Base-by-base conservation (phyloP, 2,888 invertebrate genomes). In the Ennomos fuscantarius region DNA sequence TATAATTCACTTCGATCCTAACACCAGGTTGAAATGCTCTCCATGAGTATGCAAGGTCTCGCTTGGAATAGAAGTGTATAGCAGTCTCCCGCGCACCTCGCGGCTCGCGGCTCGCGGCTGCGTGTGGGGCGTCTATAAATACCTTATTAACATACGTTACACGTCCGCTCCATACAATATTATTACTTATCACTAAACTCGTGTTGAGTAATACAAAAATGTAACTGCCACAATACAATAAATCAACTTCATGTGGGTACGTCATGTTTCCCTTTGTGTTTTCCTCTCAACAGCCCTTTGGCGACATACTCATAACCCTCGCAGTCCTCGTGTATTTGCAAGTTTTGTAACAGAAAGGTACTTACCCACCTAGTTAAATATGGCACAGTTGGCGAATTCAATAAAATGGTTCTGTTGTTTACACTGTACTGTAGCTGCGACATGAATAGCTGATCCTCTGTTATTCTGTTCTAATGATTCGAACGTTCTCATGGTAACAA, bases 51-150 rank as follows among this genome's bases (percentile, higher is more conserved):
- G 80, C 86, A 88, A 89, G 87, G 87, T 89, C 83, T 79, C 79
- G 80, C 84, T 81, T 84, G 82, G 86, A 88, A 88, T 87, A 89
- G 89, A 87, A 80, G 78, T 78, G 72, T 72, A 74, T 73, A 72
- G 72, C 78, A 75, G 71, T 84, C 89, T 87, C 90, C 87, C 88
- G 89, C 87, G 84, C 87, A 84, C 79, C 83, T 79, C 82, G 72
- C 73, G 78, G 69, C 83, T 79, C 82, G 72, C 73, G 78, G 69
- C 83, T 78, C 82, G 74, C 74, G 79, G 69, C 89, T 75, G 89
- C 87, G 89, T 83, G 91, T 90, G 91, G 88, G 90, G 88, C 81
- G 89, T 89, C 83, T 91, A 91, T 87, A 86, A 90, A 90, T 90
- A 91, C 76, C 68, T 69, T 65, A 72, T 66, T 77, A 82, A 79